phyloP scores from a whole-genome alignment of 2,113 vertebrate species.

The Pimephales promelas region DNA sequence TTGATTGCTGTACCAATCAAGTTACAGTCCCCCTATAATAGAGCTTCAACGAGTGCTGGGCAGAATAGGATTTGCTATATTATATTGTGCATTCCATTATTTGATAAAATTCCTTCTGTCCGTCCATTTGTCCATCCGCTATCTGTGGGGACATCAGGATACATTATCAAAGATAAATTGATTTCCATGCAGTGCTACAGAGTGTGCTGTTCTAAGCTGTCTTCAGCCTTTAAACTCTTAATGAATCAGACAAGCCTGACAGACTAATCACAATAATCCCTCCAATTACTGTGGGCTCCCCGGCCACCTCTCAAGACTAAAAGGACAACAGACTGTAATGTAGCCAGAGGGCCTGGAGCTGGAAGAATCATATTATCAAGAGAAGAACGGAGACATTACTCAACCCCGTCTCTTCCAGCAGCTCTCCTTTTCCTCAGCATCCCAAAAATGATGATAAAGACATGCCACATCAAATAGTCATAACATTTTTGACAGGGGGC shows the following conservation, averaged over 20 bases:
- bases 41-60: background rate
- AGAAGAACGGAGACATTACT: conserved; percentile 54
- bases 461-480: conserved; percentile 17
- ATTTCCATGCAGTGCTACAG: conserved; percentile 11
- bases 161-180: conserved; percentile 9
- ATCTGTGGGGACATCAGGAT: background rate
- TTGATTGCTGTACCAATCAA: background rate
- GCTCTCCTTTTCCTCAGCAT: conserved; percentile 1
- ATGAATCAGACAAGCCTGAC: conserved; percentile 60
- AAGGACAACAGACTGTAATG: conserved; percentile 2
- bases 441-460: conserved; percentile 1
- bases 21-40: background rate
- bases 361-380: conserved; percentile 42
- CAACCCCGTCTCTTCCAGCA: conserved; percentile 27
- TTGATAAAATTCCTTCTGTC: too few species aligned
- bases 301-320: conserved; percentile 45
- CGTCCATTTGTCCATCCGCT: background rate
- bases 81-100: too few species aligned
- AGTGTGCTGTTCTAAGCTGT: conserved; percentile 16
- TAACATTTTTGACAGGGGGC: background rate
- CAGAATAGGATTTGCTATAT: background rate
- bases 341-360: conserved; percentile 37
- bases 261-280: conserved; percentile 65
- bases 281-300: conserved; percentile 53
- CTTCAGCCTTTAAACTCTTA: conserved; percentile 42